Evolutionary conservation across 2,888 invertebrate genomes (phyloP).

Genomic region (Orchesella flavescens): DNA sequence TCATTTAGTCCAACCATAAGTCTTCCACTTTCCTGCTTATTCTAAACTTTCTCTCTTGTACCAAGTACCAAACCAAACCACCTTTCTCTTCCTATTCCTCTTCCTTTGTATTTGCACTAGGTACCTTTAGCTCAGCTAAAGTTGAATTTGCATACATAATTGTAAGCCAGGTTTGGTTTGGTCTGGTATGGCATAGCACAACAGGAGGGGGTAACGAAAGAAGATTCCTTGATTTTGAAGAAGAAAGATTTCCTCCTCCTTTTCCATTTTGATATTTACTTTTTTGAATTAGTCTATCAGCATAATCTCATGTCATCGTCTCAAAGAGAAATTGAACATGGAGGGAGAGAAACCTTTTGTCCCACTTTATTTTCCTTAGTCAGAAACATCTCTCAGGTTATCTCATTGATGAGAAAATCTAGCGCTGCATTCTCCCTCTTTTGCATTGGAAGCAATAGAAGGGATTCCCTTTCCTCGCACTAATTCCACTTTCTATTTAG

Average conservation of each 20-base stretch:
- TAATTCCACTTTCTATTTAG: not conserved
- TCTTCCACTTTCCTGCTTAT: no score
- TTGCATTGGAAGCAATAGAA: no score
- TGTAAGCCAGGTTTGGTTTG: slow-evolving; percentile 39
- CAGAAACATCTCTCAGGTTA: slow-evolving; percentile 17
- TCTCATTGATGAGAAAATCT: slow-evolving; percentile 33
- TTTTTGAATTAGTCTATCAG: slow-evolving; percentile 37
- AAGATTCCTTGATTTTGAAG: not conserved
- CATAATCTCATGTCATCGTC: slow-evolving; percentile 22
- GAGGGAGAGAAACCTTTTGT: slow-evolving; percentile 4
- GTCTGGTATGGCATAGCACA: no score
- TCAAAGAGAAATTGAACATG: slow-evolving; percentile 34
- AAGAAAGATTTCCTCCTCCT: no score
- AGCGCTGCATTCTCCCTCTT: not conserved
- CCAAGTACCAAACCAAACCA: no score
- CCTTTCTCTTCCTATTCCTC: no score
- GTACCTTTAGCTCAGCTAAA: no score
- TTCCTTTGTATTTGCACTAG: no score
- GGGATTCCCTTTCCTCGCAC: no score
- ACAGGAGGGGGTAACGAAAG: slow-evolving; percentile 18
- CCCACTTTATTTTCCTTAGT: slow-evolving; percentile 32
- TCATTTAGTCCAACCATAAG: slow-evolving; percentile 33
- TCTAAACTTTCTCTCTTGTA: no score
- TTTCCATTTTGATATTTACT: slow-evolving; percentile 1
- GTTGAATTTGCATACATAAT: slow-evolving; percentile 35